These are phyloP conservation scores for Leptobrachium ailaonicum DNA, from an alignment of 2,113 vertebrate genomes.

Conservation along the genomic window DNA sequence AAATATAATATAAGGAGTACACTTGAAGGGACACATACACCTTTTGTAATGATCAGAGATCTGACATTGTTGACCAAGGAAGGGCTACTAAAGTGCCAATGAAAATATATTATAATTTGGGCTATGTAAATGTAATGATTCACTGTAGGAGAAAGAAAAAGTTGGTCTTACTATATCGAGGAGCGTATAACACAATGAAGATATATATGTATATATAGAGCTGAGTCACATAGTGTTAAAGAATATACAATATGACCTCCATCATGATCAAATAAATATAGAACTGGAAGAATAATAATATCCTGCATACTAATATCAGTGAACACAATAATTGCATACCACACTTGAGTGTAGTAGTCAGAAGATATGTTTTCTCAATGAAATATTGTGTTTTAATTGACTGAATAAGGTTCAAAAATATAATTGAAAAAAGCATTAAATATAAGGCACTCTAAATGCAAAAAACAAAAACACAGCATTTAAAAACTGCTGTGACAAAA, in stretches of 20 bases:
- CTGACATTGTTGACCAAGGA: too few relatives aligned
- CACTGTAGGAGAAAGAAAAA: too few relatives aligned
- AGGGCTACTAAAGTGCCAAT: slow-evolving; percentile 46
- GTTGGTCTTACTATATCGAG: not conserved
- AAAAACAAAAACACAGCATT: slow-evolving; percentile 76
- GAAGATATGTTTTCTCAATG: slow-evolving; percentile 66
- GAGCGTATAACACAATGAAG: not conserved
- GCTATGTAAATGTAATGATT: slow-evolving; percentile 28
- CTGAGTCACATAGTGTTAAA: not conserved
- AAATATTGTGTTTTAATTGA: slow-evolving; percentile 73
- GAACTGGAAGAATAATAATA: slow-evolving; percentile 65
- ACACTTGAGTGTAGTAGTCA: slow-evolving; percentile 67
- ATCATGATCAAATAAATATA: not conserved
- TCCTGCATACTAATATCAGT: slow-evolving; percentile 57
- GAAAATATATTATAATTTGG: slow-evolving; percentile 48
- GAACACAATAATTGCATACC: slow-evolving; percentile 69
- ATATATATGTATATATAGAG: not conserved
- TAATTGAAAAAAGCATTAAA: slow-evolving; percentile 87
- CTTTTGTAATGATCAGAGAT: too few relatives aligned
- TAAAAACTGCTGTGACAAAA: slow-evolving; percentile 67
- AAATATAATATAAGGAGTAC: not conserved
- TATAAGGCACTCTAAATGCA: slow-evolving; percentile 99
- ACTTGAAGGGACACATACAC: not conserved
- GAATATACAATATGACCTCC: not conserved
- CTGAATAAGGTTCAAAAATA: slow-evolving; percentile 80